Evolutionary conservation across 2,113 vertebrate species (phyloP), one percentile per base, ranked within the genome.

Genomic region (Stigmatopora nigra): DNA sequence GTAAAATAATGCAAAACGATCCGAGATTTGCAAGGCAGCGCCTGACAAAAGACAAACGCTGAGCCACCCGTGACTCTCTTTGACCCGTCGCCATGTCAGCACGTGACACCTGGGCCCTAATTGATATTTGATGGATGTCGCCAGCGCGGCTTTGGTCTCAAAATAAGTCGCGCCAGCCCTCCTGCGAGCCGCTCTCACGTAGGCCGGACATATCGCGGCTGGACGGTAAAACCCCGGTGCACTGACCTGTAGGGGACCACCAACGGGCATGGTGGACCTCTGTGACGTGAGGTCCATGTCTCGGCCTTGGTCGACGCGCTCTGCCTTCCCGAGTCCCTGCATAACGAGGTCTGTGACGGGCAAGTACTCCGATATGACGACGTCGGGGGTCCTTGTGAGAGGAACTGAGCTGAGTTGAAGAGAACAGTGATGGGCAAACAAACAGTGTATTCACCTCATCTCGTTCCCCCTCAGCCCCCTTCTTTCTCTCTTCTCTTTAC

Each of bases 251-350:
- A 88, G 69, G 17, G 81, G 81, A 8, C 87, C 85, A 35, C 85
- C 60, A 73, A 80, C 85, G 5, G 87, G 87, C 87, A 88, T 87
- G 78, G 87, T 88, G 73, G 87, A 88, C 67, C 87, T 87, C 80
- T 82, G 76, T 47, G 87, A 88, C 46, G 85, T 85, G 77, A 85
- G 77, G 81, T 88, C 87, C 36, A 88, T 77, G 75, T 88, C 87
- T 72, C 85, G 80, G 72, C 77, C 84, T 67, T 73, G 81, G 55
- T 88, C 85, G 44, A 77, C 85, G 66, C 87, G 63, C 69, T 88
- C 85, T 1, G 80, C 79, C 78, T 88, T 88, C 64, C 81, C 82
- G 35, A 87, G 65, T 76, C 87, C 85, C 71, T 88, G 87, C 87
- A 88, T 88, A 56, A 61, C 81, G 1, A 70, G 56, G 36, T 64